phyloP scores from a whole-genome alignment of 1,140 invertebrate genomes.

The Drosophila ambigua region DNA sequence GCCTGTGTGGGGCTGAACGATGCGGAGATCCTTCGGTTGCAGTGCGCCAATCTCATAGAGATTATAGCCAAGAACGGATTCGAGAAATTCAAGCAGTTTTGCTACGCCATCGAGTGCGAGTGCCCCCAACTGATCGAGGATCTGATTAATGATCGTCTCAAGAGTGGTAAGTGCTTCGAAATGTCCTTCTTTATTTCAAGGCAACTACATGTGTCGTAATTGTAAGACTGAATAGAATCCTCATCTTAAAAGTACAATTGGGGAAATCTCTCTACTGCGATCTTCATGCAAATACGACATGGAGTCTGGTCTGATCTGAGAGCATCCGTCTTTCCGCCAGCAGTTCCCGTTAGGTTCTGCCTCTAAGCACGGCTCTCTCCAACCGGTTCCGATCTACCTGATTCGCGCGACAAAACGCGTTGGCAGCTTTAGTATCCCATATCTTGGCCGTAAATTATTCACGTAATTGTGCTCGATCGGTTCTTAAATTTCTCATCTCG shows the following conservation, averaged over 20 bases:
- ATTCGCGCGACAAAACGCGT: conserved; percentile 40
- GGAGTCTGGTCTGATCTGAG: too few relatives aligned
- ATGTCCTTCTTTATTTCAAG: background rate
- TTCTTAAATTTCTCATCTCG: conserved; percentile 63
- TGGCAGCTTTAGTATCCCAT: conserved; percentile 57
- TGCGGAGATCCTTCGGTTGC: conserved; percentile 71
- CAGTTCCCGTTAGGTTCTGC: too few relatives aligned
- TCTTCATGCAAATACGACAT: too few relatives aligned
- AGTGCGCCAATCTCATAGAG: conserved; percentile 84
- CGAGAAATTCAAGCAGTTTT: conserved; percentile 85
- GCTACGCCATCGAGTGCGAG: conserved; percentile 85
- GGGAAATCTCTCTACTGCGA: background rate
- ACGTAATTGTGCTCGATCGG: conserved; percentile 70
- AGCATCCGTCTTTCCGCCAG: too few relatives aligned
- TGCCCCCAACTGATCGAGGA: conserved; percentile 85
- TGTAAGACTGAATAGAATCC: too few relatives aligned
- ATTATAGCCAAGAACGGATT: conserved; percentile 85
- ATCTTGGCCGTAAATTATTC: conserved; percentile 74
- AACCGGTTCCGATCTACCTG: conserved; percentile 62
- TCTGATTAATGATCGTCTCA: conserved; percentile 84
- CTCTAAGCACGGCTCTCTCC: conserved; percentile 8
- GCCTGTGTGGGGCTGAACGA: conserved; percentile 52
- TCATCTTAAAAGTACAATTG: background rate
- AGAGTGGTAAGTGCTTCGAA: conserved; percentile 69
- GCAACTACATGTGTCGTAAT: too few relatives aligned